Percentiles rank a stretch among this genome's conserved stretches.
phyloP scores from a whole-genome alignment of 2,797 vertebrate species.

The Heliangelus exortis region DNA sequence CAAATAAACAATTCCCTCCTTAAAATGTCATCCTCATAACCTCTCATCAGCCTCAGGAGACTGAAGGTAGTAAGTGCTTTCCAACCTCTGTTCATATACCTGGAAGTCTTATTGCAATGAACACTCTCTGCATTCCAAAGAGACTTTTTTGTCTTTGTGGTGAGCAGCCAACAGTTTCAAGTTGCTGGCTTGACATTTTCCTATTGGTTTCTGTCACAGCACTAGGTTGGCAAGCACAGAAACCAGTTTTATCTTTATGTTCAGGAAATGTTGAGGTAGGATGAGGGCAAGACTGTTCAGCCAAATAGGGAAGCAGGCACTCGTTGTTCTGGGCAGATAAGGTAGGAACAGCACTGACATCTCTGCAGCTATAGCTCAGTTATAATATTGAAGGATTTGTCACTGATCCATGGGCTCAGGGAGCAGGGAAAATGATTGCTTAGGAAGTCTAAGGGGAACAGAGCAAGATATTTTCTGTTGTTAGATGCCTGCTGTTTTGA shows the following conservation, averaged over 20 bases:
- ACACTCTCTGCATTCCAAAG: not conserved
- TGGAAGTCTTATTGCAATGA: not conserved
- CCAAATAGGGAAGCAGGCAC: not conserved
- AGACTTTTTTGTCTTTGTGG: not conserved
- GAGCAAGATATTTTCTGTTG: constrained; percentile 13
- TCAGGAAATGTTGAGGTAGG: not conserved
- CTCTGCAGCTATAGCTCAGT: not conserved
- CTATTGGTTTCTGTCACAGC: not conserved
- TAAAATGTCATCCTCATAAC: constrained; percentile 7
- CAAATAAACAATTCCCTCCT: constrained; percentile 6
- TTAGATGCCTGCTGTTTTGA: not conserved
- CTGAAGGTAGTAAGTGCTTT: not conserved
- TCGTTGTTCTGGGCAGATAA: not conserved
- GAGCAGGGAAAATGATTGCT: not conserved
- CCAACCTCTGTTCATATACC: not conserved
- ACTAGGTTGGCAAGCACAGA: not conserved
- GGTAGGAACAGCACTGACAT: not conserved
- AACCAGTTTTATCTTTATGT: not conserved
- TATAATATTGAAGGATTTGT: not conserved
- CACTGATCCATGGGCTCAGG: not conserved
- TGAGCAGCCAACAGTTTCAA: not conserved
- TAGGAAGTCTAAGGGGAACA: not conserved
- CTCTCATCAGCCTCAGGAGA: not conserved
- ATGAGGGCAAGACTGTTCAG: not conserved
- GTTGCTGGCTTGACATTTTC: not conserved